Conservation (phyloP, 2,888 invertebrate species). For the Nymphalis urticae region DNA sequence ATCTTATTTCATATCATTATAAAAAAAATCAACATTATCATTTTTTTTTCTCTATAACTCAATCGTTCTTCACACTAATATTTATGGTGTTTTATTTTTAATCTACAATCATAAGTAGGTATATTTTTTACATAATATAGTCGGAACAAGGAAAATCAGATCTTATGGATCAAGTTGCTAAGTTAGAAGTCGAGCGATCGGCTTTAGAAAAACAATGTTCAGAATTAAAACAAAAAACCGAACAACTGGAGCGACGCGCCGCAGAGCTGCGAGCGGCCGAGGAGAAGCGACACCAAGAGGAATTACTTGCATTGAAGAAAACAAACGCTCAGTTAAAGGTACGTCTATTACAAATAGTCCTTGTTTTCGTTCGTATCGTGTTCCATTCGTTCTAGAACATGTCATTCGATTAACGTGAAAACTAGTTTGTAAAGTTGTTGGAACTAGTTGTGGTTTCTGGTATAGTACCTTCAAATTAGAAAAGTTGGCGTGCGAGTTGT, state of each 20-base stretch:
- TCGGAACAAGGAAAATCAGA: slow-evolving; percentile 95
- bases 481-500: too few species aligned
- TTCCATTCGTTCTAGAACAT: background rate
- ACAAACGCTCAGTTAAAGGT: slow-evolving; percentile 97
- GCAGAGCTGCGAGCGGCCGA: slow-evolving; percentile 93
- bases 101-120: too few species aligned
- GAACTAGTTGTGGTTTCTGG: too few species aligned
- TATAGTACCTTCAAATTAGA: too few species aligned
- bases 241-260: slow-evolving; percentile 90
- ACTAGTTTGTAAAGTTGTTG: too few species aligned
- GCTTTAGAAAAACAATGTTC: slow-evolving; percentile 83
- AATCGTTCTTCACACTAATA: too few species aligned
- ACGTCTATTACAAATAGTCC: slow-evolving; percentile 19
- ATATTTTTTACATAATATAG: slow-evolving; percentile 49
- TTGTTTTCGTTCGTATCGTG: background rate
- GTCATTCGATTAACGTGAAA: too few species aligned
- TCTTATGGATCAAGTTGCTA: slow-evolving; percentile 87
- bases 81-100: too few species aligned
- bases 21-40: background rate
- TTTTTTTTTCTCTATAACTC: too few species aligned
- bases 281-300: slow-evolving; percentile 95
- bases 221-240: slow-evolving; percentile 83
- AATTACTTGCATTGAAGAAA: slow-evolving; percentile 94
- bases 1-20: background rate
- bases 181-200: slow-evolving; percentile 84